These are phyloP conservation scores for Paramormyrops hopkinsi DNA, from an alignment of 2,797 vertebrate species.

Conservation along the genomic window DNA sequence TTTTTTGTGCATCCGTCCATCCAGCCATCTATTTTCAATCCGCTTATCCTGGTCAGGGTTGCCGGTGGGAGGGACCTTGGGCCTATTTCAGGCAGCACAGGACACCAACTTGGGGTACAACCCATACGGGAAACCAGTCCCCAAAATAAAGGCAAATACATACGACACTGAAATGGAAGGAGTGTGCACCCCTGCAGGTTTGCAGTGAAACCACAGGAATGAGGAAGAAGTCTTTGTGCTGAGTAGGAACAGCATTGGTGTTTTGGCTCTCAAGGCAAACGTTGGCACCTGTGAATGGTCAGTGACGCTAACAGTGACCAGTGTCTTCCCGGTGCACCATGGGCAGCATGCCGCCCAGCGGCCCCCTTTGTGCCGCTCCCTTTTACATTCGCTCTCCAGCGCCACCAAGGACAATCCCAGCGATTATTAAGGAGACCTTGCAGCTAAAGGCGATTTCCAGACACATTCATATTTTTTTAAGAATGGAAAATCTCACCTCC, in stretches of 20 bases:
- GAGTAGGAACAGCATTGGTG: neutral
- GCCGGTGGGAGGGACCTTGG: neutral
- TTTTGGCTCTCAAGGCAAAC: neutral
- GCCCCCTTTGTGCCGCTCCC: neutral
- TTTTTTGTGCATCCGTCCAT: neutral
- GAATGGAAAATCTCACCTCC: neutral
- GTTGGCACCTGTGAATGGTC: neutral
- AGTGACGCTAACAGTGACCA: neutral
- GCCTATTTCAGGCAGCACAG: neutral
- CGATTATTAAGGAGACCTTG: constrained; percentile 7
- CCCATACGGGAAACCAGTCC: neutral
- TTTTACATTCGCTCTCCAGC: neutral
- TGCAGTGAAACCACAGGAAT: neutral
- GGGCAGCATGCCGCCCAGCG: neutral
- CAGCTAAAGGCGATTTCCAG: neutral
- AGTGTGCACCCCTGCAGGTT: neutral
- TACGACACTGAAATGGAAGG: neutral
- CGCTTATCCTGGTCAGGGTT: neutral
- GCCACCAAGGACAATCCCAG: neutral
- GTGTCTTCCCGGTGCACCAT: neutral
- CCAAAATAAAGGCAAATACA: neutral
- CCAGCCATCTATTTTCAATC: neutral
- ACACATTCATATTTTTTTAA: neutral
- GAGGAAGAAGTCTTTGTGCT: neutral
- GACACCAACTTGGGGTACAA: neutral